A percentile compares a stretch with the other conserved stretches of the same genome.
phyloP scores from a whole-genome alignment of 2,797 vertebrate species.

The Thalassophryne amazonica region DNA sequence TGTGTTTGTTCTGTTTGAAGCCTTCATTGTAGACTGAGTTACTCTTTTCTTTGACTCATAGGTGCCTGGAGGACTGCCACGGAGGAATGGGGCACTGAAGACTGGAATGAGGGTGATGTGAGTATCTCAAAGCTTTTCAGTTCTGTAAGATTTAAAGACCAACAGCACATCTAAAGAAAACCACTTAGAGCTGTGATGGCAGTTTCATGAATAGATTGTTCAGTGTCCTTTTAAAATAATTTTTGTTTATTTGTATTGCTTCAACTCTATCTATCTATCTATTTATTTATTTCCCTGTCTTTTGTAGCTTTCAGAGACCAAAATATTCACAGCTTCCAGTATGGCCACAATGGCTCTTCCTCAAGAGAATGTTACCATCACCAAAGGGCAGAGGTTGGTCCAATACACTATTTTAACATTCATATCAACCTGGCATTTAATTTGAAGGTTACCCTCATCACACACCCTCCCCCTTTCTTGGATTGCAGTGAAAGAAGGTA shows the following conservation, averaged over 20 bases:
- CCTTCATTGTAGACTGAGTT: constrained; percentile 10
- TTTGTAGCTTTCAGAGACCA: constrained; percentile 93
- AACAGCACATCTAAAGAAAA: background rate
- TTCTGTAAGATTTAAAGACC: background rate
- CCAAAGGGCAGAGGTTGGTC: constrained; percentile 91
- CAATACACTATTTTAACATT: background rate
- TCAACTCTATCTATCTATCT: background rate
- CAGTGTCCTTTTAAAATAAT: background rate
- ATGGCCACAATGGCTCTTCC: constrained; percentile 88
- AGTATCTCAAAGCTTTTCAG: constrained; percentile 48
- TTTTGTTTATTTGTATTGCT: background rate
- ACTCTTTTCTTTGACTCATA: constrained; percentile 51
- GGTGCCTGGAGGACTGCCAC: constrained; percentile 93
- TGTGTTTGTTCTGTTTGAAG: constrained; percentile 21
- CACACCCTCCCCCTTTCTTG: too few species aligned
- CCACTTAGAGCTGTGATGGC: background rate
- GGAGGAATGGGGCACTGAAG: constrained; percentile 98
- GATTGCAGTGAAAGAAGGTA: too few species aligned
- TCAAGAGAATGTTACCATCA: constrained; percentile 97
- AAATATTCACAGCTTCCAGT: constrained; percentile 98
- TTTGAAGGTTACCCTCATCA: background rate
- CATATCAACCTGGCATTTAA: background rate
- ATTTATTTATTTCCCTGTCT: constrained; percentile 8
- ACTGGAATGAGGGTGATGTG: constrained; percentile 99
- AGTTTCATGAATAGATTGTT: background rate